These are phyloP conservation scores for Pseudochirops cupreus DNA, from an alignment of 2,797 vertebrate species.

Conservation along the genomic window DNA sequence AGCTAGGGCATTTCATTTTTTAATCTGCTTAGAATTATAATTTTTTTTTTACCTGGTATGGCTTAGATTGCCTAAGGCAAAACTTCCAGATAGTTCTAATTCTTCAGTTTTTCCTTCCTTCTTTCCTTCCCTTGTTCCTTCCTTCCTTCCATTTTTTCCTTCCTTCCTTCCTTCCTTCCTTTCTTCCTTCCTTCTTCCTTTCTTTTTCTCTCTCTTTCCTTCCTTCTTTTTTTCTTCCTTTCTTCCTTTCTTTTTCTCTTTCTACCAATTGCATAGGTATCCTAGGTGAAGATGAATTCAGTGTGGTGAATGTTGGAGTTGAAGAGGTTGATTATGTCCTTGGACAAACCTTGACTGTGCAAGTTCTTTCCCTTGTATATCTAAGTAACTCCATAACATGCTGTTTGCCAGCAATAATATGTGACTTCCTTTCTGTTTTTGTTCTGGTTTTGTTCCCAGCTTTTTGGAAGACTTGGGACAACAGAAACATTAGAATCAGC, in stretches of 20 bases:
- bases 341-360: conserved; percentile 93
- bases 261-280: conserved; percentile 88
- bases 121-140: too few relatives aligned
- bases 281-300: conserved; percentile 89
- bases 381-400: too few relatives aligned
- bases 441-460: too few relatives aligned
- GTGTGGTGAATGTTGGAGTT: conserved; percentile 82
- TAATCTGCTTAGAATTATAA: conserved; percentile 82
- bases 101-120: neutral
- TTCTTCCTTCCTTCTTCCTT: neutral
- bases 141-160: too few relatives aligned
- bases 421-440: too few relatives aligned
- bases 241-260: conserved; percentile 79
- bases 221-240: too few relatives aligned
- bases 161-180: too few relatives aligned
- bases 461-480: too few relatives aligned
- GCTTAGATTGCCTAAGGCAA: conserved; percentile 26
- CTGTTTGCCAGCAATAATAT: too few relatives aligned
- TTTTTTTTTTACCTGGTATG: conserved; percentile 51
- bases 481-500: neutral
- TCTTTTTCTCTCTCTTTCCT: conserved; percentile 83
- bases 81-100: conserved; percentile 58
- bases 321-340: conserved; percentile 88
- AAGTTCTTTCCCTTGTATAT: conserved; percentile 91
- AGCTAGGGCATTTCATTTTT: conserved; percentile 83